phyloP scores from a whole-genome alignment of 2,888 invertebrate species.

The Hydropsyche betteni region DNA sequence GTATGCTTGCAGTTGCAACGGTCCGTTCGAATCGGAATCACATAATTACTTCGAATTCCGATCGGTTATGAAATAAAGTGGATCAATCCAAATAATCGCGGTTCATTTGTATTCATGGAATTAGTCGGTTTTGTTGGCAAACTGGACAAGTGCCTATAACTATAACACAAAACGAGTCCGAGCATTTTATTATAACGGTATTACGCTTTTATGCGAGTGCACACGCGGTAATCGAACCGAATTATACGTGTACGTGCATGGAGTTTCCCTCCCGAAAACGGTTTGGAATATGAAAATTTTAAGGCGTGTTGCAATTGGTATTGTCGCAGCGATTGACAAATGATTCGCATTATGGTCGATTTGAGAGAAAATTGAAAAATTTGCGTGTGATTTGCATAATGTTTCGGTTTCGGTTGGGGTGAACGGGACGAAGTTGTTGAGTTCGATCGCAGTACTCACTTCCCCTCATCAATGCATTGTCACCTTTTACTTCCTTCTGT shows the following conservation, averaged over 20 bases:
- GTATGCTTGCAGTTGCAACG: background rate
- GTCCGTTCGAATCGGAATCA: constrained; percentile 13
- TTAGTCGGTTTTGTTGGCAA: constrained; percentile 38
- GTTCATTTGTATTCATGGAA: constrained; percentile 39
- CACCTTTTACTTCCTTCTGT: constrained; percentile 30
- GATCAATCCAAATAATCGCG: constrained; percentile 36
- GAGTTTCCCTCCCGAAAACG: background rate
- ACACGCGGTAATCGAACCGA: background rate
- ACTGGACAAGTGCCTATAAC: constrained; percentile 12
- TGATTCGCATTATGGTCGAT: constrained; percentile 21
- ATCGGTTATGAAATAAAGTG: constrained; percentile 38
- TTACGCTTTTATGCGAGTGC: background rate
- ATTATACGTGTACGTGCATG: background rate
- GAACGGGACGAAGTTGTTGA: constrained; percentile 10
- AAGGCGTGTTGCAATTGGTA: background rate
- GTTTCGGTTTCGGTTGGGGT: constrained; percentile 8
- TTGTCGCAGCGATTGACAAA: constrained; percentile 4
- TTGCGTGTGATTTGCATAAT: constrained; percentile 18
- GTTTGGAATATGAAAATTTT: background rate
- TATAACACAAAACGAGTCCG: constrained; percentile 31
- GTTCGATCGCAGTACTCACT: constrained; percentile 25
- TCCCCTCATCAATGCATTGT: constrained; percentile 35
- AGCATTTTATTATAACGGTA: constrained; percentile 11
- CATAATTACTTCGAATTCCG: constrained; percentile 33
- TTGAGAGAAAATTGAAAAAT: constrained; percentile 24